Conservation (phyloP, 2,888 invertebrate genomes). For the Bibio marci region DNA sequence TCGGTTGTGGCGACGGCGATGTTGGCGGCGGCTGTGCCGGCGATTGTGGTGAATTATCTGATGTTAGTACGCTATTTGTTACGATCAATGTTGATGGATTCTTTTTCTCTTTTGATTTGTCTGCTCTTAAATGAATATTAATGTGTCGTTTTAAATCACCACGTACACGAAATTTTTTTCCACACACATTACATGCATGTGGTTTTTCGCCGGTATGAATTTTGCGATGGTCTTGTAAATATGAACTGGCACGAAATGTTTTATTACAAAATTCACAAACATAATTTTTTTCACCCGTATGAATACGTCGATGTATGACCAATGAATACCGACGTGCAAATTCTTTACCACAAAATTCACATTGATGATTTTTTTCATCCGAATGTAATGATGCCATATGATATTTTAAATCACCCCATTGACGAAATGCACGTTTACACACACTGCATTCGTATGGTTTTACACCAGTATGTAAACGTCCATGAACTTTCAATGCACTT, state of each 20-base stretch:
- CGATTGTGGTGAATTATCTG: too few relatives aligned
- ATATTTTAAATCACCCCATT: constrained; percentile 79
- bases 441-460: constrained; percentile 65
- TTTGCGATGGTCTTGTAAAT: constrained; percentile 64
- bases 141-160: constrained; percentile 71
- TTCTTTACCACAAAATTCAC: constrained; percentile 77
- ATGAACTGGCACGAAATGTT: constrained; percentile 71
- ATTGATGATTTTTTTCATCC: constrained; percentile 65
- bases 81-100: too few relatives aligned
- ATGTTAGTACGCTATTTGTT: too few relatives aligned
- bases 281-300: constrained; percentile 76
- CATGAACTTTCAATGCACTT: constrained; percentile 67
- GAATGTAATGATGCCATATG: constrained; percentile 72
- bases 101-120: too few relatives aligned
- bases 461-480: constrained; percentile 65
- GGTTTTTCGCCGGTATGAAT: constrained; percentile 77
- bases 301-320: constrained; percentile 68
- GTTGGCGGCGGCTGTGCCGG: too few relatives aligned
- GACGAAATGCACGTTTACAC: constrained; percentile 63
- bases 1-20: too few relatives aligned
- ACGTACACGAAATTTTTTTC: constrained; percentile 64
- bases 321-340: constrained; percentile 52
- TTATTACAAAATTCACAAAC: constrained; percentile 71
- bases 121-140: constrained; percentile 42
- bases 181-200: constrained; percentile 55